Base-by-base conservation (phyloP, 2,888 invertebrate genomes). In the Poecilobothrus nobilitatus region DNA sequence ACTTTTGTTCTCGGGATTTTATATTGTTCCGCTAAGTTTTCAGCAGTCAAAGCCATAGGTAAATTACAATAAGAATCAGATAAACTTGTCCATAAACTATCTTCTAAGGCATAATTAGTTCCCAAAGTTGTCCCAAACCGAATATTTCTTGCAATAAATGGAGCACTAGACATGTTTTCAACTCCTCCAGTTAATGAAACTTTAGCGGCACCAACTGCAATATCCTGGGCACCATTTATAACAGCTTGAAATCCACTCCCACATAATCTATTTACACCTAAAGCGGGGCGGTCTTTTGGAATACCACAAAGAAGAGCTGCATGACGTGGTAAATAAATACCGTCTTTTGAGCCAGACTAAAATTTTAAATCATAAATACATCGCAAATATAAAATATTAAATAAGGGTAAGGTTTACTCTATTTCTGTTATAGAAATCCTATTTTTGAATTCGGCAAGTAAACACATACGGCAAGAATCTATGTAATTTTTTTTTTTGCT, bases 161-260 rank as follows among this genome's bases (percentile, higher is more conserved):
- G 98, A 1, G 91, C 84, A 80, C 94, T 91, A 2, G 94, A 94
- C 98, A 99, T 98, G 81, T 91, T 97, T 78, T 99, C 98, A 4
- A 91, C 88, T 0, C 98, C 97, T 66, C 97, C 97, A 33, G 95
- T 91, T 53, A 98, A 80, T 1, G 92, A 91, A 69, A 98, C 88
- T 75, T 91, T 88, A 2, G 95, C 90, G 71, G 90, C 90, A 41
- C 95, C 95, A 12, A 90, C 84, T 68, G 89, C 75, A 73, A 98
- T 97, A 78, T 96, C 97, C 91, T 96, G 96, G 61, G 92, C 91
- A 68, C 91, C 93, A 83, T 89, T 95, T 21, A 97, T 88, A 71
- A 99, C 85, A 0, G 98, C 88, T 80, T 99, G 98, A 82, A 99
- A 99, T 1, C 98, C 98, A 41, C 97, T 97, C 20, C 98, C 99